Evolutionary conservation across 2,888 invertebrate species (phyloP).

Genomic region (Cataglyphis altisquamis): DNA sequence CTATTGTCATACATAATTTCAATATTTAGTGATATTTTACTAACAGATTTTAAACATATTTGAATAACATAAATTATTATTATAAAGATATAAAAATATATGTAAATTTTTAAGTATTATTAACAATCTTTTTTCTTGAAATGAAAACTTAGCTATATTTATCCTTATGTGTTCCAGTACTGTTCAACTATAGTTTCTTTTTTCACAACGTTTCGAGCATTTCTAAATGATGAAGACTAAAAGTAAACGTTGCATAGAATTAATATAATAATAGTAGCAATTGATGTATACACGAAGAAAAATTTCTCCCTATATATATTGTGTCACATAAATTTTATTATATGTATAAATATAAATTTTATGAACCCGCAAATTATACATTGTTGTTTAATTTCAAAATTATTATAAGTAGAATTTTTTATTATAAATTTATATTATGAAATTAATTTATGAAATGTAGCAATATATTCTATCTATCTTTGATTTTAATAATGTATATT

Average conservation of each 20-base stretch:
- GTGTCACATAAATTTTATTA: neutral
- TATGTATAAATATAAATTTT: neutral
- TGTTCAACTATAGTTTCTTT: neutral
- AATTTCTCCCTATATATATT: neutral
- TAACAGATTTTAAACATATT: neutral
- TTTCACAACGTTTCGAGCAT: neutral
- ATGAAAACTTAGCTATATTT: neutral
- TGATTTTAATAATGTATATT: neutral
- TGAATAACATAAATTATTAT: neutral
- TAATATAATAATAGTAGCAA: neutral
- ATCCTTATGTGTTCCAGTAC: slow-evolving; percentile 1
- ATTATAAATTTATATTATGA: neutral
- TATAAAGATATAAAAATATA: neutral
- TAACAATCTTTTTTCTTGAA: neutral
- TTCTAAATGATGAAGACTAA: neutral
- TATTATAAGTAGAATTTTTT: neutral
- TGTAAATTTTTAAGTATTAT: neutral
- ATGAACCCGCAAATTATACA: neutral
- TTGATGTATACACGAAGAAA: neutral
- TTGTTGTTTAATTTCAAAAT: neutral
- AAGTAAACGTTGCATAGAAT: neutral
- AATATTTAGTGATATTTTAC: neutral
- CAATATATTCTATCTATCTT: neutral
- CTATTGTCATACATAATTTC: neutral
- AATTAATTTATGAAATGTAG: neutral